Conservation (phyloP, 2,888 invertebrate species). For the Cinara cedri region DNA sequence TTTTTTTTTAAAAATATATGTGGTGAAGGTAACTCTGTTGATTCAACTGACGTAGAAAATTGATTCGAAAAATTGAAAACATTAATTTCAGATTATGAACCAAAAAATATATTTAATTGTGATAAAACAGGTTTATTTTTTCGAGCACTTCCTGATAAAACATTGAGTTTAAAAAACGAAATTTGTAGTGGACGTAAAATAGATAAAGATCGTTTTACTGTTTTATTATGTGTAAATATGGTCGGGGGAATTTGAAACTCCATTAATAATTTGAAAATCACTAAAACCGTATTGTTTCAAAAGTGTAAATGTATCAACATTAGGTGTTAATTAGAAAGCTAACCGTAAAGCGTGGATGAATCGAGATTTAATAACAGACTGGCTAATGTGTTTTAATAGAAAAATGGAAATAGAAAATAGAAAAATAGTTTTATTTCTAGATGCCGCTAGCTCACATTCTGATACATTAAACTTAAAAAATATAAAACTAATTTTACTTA, state of each 20-base stretch:
- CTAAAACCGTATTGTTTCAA: constrained; percentile 36
- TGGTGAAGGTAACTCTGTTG: constrained; percentile 37
- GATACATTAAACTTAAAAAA: background rate
- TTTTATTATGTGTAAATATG: constrained; percentile 38
- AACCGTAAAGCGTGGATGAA: constrained; percentile 34
- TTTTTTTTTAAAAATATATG: constrained; percentile 48
- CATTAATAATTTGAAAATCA: constrained; percentile 27
- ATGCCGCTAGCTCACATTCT: background rate
- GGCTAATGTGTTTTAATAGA: constrained; percentile 14
- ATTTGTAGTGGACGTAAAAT: constrained; percentile 24
- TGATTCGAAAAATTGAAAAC: constrained; percentile 13
- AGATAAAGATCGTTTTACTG: constrained; percentile 20
- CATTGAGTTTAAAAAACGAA: constrained; percentile 14
- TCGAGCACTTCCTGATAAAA: constrained; percentile 29
- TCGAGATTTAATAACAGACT: constrained; percentile 26
- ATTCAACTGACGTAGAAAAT: background rate
- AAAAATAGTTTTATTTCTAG: constrained; percentile 37
- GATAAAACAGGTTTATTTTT: too few species aligned
- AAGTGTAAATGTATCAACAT: background rate
- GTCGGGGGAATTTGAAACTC: constrained; percentile 19
- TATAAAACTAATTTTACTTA: constrained; percentile 33
- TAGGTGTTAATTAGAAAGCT: constrained; percentile 16
- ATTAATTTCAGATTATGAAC: constrained; percentile 17
- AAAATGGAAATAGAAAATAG: constrained; percentile 21
- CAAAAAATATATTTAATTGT: constrained; percentile 31